phyloP scores from a whole-genome alignment of 2,888 invertebrate species.

The Lasioglossum calceatum region DNA sequence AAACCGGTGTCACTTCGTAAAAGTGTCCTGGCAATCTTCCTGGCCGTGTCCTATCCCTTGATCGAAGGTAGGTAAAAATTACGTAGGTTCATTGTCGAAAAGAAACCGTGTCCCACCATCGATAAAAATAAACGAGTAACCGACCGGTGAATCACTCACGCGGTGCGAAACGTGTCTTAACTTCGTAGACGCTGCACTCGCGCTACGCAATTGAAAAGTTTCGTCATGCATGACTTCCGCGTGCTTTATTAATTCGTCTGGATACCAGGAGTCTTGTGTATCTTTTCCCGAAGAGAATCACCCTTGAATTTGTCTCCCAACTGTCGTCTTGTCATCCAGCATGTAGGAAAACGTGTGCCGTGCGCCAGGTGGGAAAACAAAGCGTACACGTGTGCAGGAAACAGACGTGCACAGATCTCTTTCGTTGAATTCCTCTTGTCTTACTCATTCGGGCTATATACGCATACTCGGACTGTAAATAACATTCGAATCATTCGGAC shows the following conservation, averaged over 20 bases:
- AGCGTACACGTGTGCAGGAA: slow-evolving; percentile 20
- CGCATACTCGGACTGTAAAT: not conserved
- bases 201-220: slow-evolving; percentile 11
- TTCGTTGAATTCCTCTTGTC: slow-evolving; percentile 42
- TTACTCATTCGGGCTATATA: slow-evolving; percentile 44
- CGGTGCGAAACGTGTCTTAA: not conserved
- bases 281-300: not conserved
- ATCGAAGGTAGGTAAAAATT: not conserved
- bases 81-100: not conserved
- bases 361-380: slow-evolving; percentile 41
- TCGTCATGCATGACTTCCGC: slow-evolving; percentile 18
- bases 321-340: not conserved
- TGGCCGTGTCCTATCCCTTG: not conserved
- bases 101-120: not conserved
- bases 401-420: slow-evolving; percentile 8
- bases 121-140: not conserved
- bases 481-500: not conserved
- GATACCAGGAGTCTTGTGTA: not conserved
- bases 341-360: not conserved
- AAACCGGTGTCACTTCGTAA: not conserved
- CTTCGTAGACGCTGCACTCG: not conserved
- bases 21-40: not conserved
- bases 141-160: slow-evolving; percentile 21
- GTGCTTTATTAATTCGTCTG: slow-evolving; percentile 13
- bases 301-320: not conserved